Percentiles rank a stretch among this genome's conserved stretches.
These are phyloP conservation scores for Vanacampus margaritifer DNA, from an alignment of 2,113 vertebrate genomes.

Conservation along the genomic window DNA sequence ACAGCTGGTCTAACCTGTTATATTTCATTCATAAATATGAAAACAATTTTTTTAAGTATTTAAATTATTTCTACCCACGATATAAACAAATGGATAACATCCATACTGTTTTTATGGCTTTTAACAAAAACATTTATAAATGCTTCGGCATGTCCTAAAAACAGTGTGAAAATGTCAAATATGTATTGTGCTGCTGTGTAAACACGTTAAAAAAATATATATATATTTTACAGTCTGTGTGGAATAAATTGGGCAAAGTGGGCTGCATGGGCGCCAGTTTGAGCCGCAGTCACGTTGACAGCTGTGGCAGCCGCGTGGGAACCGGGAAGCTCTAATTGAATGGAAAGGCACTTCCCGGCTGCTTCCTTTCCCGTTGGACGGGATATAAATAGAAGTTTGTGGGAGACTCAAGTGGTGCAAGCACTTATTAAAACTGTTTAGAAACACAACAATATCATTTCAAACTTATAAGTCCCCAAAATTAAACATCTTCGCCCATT, in stretches of 20 bases:
- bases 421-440: neutral
- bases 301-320: slow-evolving; percentile 36
- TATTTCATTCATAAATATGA: too few species aligned
- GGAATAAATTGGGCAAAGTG: slow-evolving; percentile 21
- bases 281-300: slow-evolving; percentile 37
- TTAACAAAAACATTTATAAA: neutral
- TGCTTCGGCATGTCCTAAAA: neutral
- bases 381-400: neutral
- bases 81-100: neutral
- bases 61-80: neutral
- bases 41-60: too few species aligned
- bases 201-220: too few species aligned
- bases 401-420: neutral
- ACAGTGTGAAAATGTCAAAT: neutral
- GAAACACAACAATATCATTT: neutral
- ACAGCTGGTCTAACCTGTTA: too few species aligned
- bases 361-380: slow-evolving; percentile 7
- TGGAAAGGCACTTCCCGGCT: slow-evolving; percentile 34
- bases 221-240: too few species aligned
- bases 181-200: neutral
- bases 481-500: neutral
- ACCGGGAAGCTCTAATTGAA: slow-evolving; percentile 42
- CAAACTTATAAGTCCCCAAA: neutral
- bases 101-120: neutral
- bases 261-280: slow-evolving; percentile 32